Evolutionary conservation across 1,140 invertebrate species (phyloP), one percentile per base, ranked within the genome.

Genomic region (Olivierus martensii): DNA sequence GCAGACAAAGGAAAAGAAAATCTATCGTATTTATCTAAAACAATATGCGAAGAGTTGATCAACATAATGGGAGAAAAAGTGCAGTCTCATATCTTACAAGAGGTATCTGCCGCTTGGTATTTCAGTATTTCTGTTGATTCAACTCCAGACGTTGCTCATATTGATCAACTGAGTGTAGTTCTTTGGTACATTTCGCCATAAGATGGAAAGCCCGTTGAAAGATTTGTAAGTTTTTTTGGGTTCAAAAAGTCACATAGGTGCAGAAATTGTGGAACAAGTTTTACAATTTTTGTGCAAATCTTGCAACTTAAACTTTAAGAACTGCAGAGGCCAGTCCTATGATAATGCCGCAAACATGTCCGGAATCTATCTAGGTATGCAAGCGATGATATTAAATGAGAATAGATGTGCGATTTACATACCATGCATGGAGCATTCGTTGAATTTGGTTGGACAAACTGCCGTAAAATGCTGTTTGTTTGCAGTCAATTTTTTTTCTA

Each of bases 121-220:
- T 51, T 51, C 42, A 17, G 39, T 11, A 3, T 51, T 2, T 21
- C 42, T 15, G 41, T 70, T 7, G 67, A 70, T 63, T 69, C 64
- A 3, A 67, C 65, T 17, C 63, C 65, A 41, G 67, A 71, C 57
- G 55, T 67, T 42, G 49, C 61, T 10, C 62, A 71, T 56, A 61
- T 66, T 2, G 68, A 71, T 58, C 63, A 71, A 53, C 54, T 71
- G 19, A 62, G 62, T 44, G 19, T 64, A 46, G 51, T 67, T 6
- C 41, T 46, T 7, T 3, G 28, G 17, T 52, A 46, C n/a, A n/a
- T 28, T 18, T 52, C 7, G 14, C 35, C 21, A 38, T 1, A 22
- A 9, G 9, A 46, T 19, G 36, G 14, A 37, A 3, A 46, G n/a
- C 43, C 51, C 3, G 12, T 19, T 17, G 51, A 52, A 46, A 7